Evolutionary conservation across 2,113 vertebrate species (phyloP).

Genomic region (Daubentonia madagascariensis): DNA sequence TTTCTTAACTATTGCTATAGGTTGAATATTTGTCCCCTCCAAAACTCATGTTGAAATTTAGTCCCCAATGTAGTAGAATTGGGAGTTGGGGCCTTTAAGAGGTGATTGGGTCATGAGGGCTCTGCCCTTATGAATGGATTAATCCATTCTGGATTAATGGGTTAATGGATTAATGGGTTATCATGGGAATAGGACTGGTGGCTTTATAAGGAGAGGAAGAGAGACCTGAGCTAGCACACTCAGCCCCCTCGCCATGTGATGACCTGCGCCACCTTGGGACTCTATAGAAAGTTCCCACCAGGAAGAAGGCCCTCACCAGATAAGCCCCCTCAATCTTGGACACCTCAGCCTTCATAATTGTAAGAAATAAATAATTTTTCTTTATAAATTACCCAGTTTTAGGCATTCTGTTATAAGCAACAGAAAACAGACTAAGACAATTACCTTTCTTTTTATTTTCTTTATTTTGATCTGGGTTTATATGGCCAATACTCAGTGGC

Average conservation of each 20-base stretch:
- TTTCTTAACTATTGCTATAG: slow-evolving; percentile 34
- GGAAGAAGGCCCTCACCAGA: background rate
- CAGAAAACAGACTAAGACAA: background rate
- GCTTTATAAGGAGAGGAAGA: background rate
- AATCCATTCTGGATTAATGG: background rate
- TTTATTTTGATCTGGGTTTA: slow-evolving; percentile 58
- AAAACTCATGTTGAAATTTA: background rate
- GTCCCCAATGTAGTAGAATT: background rate
- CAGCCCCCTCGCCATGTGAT: background rate
- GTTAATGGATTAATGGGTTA: background rate
- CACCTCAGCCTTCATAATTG: background rate
- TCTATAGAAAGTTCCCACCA: background rate
- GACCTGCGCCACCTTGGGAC: background rate
- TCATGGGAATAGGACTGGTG: background rate
- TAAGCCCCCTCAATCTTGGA: background rate
- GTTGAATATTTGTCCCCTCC: background rate
- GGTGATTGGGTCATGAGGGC: background rate
- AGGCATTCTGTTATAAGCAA: background rate
- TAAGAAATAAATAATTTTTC: background rate
- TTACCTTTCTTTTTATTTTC: slow-evolving; percentile 28
- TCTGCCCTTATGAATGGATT: background rate
- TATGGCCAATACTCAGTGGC: slow-evolving; percentile 20
- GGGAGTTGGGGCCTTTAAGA: background rate
- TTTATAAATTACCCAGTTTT: background rate
- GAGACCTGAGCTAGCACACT: background rate